Conservation (phyloP, 2,888 invertebrate genomes). For the Mythimna lalbum region DNA sequence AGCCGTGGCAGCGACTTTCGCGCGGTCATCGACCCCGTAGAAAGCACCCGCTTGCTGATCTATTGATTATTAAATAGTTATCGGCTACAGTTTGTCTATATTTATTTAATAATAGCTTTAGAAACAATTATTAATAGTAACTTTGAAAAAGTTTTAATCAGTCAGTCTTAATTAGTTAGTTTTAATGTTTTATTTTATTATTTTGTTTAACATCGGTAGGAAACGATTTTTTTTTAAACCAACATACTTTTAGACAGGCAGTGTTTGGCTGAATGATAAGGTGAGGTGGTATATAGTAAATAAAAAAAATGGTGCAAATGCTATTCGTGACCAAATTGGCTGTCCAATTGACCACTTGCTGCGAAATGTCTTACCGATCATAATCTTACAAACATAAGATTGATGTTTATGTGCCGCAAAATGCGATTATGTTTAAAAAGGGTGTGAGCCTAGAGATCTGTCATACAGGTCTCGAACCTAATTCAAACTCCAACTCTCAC, state of each 20-base stretch:
- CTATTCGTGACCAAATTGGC: conserved; percentile 1
- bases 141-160: not conserved
- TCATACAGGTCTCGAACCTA: no score
- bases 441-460: no score
- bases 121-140: not conserved
- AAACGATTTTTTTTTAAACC: no score
- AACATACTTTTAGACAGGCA: not conserved
- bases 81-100: conserved; percentile 43
- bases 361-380: not conserved
- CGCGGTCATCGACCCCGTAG: conserved; percentile 76
- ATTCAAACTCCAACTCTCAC: no score
- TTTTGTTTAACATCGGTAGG: not conserved
- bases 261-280: not conserved
- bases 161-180: not conserved
- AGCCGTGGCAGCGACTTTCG: conserved; percentile 68
- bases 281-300: no score
- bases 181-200: no score
- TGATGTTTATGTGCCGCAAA: no score
- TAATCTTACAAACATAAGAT: no score
- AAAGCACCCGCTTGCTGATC: conserved; percentile 70
- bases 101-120: conserved; percentile 44
- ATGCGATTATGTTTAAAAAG: no score
- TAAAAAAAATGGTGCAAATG: not conserved
- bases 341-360: not conserved
- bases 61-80: conserved; percentile 61